A percentile compares a stretch with the other conserved stretches of the same genome.
Conservation (phyloP, 2,113 vertebrate species). For the Seriola dumerili region DNA sequence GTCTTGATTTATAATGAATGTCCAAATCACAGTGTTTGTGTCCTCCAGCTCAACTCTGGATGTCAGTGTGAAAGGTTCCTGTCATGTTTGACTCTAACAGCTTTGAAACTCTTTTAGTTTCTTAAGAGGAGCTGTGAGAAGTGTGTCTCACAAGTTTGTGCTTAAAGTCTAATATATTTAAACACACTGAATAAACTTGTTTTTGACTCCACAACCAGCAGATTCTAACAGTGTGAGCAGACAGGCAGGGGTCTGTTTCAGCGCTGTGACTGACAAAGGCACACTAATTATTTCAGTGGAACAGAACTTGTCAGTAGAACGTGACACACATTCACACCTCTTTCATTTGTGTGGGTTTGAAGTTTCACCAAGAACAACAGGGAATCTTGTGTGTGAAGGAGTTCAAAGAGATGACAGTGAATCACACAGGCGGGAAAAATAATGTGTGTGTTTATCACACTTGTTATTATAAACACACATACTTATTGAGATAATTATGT, state of each 20-base stretch:
- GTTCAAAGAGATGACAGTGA: background rate
- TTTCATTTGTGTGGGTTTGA: background rate
- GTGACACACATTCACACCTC: background rate
- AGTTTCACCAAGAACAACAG: background rate
- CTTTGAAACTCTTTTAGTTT: constrained; percentile 3
- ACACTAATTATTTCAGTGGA: too few species aligned
- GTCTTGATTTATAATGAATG: constrained; percentile 50
- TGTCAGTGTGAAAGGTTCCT: background rate
- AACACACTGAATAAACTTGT: too few species aligned
- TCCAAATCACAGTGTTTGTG: constrained; percentile 30
- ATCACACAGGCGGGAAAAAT: background rate
- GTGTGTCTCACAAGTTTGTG: too few species aligned
- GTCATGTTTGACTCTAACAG: constrained; percentile 24
- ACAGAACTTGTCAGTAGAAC: background rate
- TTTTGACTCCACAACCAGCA: too few species aligned
- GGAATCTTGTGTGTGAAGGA: background rate
- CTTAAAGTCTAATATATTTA: too few species aligned
- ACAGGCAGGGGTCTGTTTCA: too few species aligned
- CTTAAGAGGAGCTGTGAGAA: background rate
- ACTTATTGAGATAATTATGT: too few species aligned
- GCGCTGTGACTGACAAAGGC: too few species aligned
- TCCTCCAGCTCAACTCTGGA: constrained; percentile 25
- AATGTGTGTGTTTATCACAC: background rate
- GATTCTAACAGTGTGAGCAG: too few species aligned
- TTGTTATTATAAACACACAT: background rate